Percentiles rank a stretch among this genome's conserved stretches.
Conservation (phyloP, 2,888 invertebrate genomes). For the Neoascia interrupta region DNA sequence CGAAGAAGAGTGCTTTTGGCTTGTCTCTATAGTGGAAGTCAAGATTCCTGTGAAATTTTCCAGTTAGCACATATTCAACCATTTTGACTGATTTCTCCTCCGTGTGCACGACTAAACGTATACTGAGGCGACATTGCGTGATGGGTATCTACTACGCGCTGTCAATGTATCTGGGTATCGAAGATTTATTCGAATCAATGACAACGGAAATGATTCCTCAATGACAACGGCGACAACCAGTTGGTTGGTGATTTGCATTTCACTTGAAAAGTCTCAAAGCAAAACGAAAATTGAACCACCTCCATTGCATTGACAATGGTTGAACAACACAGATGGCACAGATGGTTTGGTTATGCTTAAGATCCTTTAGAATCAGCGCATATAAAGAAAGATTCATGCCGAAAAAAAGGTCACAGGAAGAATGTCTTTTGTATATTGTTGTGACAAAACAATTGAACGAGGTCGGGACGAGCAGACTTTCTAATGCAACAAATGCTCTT, state of each 20-base stretch:
- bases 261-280: conserved; percentile 33
- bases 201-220: conserved; percentile 44
- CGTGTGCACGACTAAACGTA: no score
- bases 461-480: conserved; percentile 36
- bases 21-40: background rate
- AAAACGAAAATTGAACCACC: no score
- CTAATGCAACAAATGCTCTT: conserved; percentile 38
- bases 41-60: conserved; percentile 51
- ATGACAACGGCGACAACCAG: no score
- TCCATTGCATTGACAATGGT: conserved; percentile 17
- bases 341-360: conserved; percentile 49
- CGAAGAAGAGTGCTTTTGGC: no score
- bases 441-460: conserved; percentile 49
- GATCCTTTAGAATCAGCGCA: conserved; percentile 4
- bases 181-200: conserved; percentile 25
- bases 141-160: background rate
- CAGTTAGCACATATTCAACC: conserved; percentile 43
- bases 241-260: conserved; percentile 45
- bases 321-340: conserved; percentile 41
- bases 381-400: conserved; percentile 8
- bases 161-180: background rate
- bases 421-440: conserved; percentile 31
- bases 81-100: conserved; percentile 58
- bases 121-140: conserved; percentile 15
- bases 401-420: conserved; percentile 23